Base-by-base conservation (phyloP, 2,113 vertebrate species). In the Colinus virginianus region DNA sequence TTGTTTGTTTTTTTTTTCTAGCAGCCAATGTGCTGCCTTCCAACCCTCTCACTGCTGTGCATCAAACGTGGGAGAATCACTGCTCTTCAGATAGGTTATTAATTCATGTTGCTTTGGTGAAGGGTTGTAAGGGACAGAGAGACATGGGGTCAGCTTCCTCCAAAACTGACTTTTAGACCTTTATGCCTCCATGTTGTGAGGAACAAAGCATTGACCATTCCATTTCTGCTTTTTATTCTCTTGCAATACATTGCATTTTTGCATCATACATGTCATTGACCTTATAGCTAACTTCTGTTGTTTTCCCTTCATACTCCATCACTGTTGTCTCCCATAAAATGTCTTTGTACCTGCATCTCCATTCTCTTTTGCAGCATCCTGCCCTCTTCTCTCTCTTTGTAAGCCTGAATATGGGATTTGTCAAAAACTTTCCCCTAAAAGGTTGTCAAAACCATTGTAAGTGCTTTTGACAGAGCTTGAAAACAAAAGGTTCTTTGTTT, bases 401-500 rank as follows among this genome's bases (percentile, higher is more conserved):
- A 3, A 90, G 42, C 26, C 81, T 68, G 53, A 79, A 45, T 32
- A 45, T 1, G 34, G 67, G 49, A 69, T 89, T 76, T 69, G 40
- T 72, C 70, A 71, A 78, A 92, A 30, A 9, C 21, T 90, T 94
- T 49, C 30, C 68, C 42, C 34, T 69, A 4, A 48, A 79, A 86
- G 17, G 13, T 7, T 87, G 64, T 92, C 74, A 61, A 67, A 90
- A 68, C 13, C 70, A 56, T 23, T 14, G 46, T 22, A 90, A 90
- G 72, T 63, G 59, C 61, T 88, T 80, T 53, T 36, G 77, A 63
- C n/a, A 63, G 23, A 71, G 43, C 58, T 36, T 56, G 78, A 62
- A 92, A 92, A 89, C 77, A 92, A 32, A 72, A 78, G 70, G n/a
- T 48, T 61, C 89, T 87, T 87, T 89, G 42, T 84, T 87, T 82